A percentile compares a stretch with the other conserved stretches of the same genome.
These are phyloP conservation scores for Xestia xanthographa DNA, from an alignment of 2,888 invertebrate genomes.

Conservation along the genomic window DNA sequence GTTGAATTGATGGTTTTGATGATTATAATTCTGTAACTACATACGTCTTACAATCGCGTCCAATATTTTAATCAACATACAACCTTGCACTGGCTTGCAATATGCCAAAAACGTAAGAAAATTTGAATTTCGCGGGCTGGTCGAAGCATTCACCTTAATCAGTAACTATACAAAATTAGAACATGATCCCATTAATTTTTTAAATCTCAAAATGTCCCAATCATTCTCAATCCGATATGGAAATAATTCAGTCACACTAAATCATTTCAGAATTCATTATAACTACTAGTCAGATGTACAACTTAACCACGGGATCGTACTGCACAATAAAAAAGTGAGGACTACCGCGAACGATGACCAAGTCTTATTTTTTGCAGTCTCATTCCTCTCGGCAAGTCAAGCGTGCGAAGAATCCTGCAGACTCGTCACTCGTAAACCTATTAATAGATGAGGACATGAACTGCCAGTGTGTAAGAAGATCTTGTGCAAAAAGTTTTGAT, in stretches of 20 bases:
- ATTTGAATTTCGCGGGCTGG: too few species aligned
- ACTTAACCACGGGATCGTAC: slow-evolving; percentile 9
- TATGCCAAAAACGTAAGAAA: too few species aligned
- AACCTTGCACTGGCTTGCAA: too few species aligned
- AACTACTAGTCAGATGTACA: slow-evolving; percentile 6
- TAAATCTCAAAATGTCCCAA: background rate
- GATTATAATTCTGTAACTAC: too few species aligned
- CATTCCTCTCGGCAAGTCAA: slow-evolving; percentile 58
- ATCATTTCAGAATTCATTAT: background rate
- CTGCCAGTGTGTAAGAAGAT: slow-evolving; percentile 14
- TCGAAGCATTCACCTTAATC: too few species aligned
- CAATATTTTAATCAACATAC: too few species aligned
- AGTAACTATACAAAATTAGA: slow-evolving; percentile 9
- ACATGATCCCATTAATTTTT: background rate
- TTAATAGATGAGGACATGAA: slow-evolving; percentile 51
- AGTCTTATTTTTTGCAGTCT: slow-evolving; percentile 60
- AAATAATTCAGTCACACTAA: background rate
- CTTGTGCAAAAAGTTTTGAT: slow-evolving; percentile 14
- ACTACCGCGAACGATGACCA: slow-evolving; percentile 52
- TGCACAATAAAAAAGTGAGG: slow-evolving; percentile 52
- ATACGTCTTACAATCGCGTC: too few species aligned
- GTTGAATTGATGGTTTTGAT: too few species aligned
- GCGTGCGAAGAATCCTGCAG: slow-evolving; percentile 57
- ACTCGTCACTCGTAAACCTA: slow-evolving; percentile 41
- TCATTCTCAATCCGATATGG: background rate